Base-by-base conservation (phyloP, 2,797 vertebrate genomes). In the Natrix natrix region DNA sequence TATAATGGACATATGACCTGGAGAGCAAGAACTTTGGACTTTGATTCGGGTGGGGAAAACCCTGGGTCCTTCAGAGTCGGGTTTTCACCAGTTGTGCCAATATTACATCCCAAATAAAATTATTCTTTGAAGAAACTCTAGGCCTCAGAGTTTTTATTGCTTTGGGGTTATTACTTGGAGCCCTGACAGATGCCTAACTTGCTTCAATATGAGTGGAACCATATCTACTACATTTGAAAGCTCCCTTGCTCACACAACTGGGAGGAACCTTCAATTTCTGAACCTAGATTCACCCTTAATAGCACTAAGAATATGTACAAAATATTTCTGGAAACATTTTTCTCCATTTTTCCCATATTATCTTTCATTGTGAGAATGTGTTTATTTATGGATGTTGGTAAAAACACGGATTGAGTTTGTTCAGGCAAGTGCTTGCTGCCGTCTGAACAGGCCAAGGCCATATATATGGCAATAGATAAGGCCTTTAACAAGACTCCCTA, bases 381-480 rank as follows among this genome's bases (percentile, higher is more conserved):
- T 90, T 52, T 60, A 83, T 88, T 88, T 91, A 92, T 56, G 17
- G n/a, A n/a, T n/a, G n/a, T n/a, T n/a, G n/a, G n/a, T n/a, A n/a
- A n/a, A n/a, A n/a, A n/a, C n/a, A 24, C 57, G 32, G 32, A 37
- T 37, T 66, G 37, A 52, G 59, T 12, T 13, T 89, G 37, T 86
- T 83, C 86, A 86, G 37, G 54, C 52, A 66, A 92, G 26, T 56
- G n/a, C 86, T 92, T 86, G 37, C n/a, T 91, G 52, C 69, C 14
- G 88, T 63, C 66, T 88, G 32, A 28, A 89, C 22, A 12, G 54
- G 66, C 66, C 89, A 37, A 94, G 57, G 54, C 93, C 91, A 92
- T 86, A 59, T 69, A 59, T 91, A 91, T 14, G 91, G 93, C 86
- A 92, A 91, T 20, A 92, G 20, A 89, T 37, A 57, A 92, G 66